Evolutionary conservation across 1,140 invertebrate species (phyloP), one percentile per base, ranked within the genome.

Genomic region (Eueides isabella): DNA sequence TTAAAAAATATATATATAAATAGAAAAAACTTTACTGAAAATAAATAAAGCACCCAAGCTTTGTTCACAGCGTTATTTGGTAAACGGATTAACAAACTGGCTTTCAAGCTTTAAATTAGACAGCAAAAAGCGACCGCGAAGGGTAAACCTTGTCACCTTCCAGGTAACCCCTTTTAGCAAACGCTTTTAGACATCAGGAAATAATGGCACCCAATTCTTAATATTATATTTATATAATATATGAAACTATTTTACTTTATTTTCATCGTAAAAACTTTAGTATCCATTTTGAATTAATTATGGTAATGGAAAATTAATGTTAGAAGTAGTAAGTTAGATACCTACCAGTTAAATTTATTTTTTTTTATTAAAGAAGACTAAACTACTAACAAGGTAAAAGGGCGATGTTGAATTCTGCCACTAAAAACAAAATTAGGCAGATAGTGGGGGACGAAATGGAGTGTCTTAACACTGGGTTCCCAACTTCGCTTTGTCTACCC

Each of bases 11-110:
- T n/a, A 38, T 4, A 35, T 35, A 35, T 0, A 5, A 2, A 16
- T 38, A 19, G 5, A 44, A 44, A 44, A 4, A 44, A n/a, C 41
- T n/a, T 38, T 44, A 55, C n/a, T 11, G 9, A 55, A 55, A 11
- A 6, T 55, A 48, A 48, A 19, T 48, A 48, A 48, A 48, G 23
- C 23, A 19, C 0, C 19, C 0, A 0, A 55, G 44, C 44, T 23
- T 55, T 55, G 44, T 55, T 11, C 44, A 55, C 19, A 55, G 9
- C 44, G 44, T 55, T 26, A 55, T 55, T 68, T 55, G 30, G 44
- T 33, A 33, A 68, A 68, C 67, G 48, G 67, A 68, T 68, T 68
- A 68, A 41, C 30, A 61, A 68, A 68, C 67, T 68, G 48, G 19
- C 67, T 61, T 55, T 29, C 66, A 19, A 67, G 67, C 48, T 55